Conservation (phyloP, 1,140 invertebrate genomes). For the Brachionus asplanchnoidis region DNA sequence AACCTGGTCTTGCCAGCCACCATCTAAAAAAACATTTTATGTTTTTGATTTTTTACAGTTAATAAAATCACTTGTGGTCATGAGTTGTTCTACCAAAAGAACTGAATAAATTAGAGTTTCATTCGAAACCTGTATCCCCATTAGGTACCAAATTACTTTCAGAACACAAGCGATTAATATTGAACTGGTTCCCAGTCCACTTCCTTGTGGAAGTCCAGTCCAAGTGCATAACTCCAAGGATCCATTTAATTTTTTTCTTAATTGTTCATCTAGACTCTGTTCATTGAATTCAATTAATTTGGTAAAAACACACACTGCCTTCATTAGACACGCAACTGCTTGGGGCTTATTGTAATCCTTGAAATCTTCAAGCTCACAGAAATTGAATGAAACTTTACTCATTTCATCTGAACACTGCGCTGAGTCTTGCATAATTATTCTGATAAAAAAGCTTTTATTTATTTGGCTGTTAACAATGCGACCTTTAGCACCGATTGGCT, state of each 20-base stretch:
- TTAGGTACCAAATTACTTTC: conserved; percentile 55
- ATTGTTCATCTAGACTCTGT: conserved; percentile 52
- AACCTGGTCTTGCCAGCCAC: conserved; percentile 63
- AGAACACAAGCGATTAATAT: conserved; percentile 59
- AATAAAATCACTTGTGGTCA: conserved; percentile 57
- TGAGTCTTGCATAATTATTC: not conserved
- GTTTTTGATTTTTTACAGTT: not conserved
- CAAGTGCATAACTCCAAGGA: conserved; percentile 60
- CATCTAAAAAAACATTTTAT: conserved; percentile 47
- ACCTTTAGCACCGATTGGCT: conserved; percentile 58
- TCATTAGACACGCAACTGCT: conserved; percentile 58
- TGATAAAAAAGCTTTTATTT: conserved; percentile 10
- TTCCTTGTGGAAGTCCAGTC: conserved; percentile 61
- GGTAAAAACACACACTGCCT: conserved; percentile 58
- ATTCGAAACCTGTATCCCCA: conserved; percentile 49
- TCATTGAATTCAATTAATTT: conserved; percentile 52
- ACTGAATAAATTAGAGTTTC: conserved; percentile 47
- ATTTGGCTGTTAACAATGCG: conserved; percentile 53
- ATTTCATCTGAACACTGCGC: conserved; percentile 46
- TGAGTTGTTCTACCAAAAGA: conserved; percentile 59
- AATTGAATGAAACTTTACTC: conserved; percentile 46
- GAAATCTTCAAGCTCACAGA: conserved; percentile 51
- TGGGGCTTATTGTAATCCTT: conserved; percentile 59
- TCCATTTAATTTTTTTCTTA: conserved; percentile 52
- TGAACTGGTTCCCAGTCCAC: conserved; percentile 61